phyloP scores from a whole-genome alignment of 1,140 invertebrate species.

The Pinna nobilis region DNA sequence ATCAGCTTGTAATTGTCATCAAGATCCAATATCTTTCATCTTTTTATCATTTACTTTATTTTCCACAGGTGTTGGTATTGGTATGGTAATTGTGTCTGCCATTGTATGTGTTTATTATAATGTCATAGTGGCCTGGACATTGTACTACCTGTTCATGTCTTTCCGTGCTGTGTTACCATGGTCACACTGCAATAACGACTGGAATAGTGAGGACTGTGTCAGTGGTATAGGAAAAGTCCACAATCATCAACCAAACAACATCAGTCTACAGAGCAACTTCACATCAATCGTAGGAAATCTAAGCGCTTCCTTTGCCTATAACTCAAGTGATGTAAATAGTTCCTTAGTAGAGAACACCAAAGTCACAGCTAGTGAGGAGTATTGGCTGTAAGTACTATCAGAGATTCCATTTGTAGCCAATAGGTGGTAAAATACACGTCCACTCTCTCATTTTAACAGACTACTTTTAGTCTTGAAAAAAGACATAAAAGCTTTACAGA shows the following conservation, averaged over 20 bases:
- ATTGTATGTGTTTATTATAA: conserved; percentile 99
- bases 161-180: conserved; percentile 91
- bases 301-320: no score
- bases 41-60: no score
- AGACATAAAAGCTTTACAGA: neutral
- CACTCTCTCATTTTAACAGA: neutral
- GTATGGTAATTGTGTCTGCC: conserved; percentile 89
- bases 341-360: conserved; percentile 5
- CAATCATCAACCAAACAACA: neutral
- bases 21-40: no score
- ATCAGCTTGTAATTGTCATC: no score
- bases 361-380: conserved; percentile 66
- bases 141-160: conserved; percentile 96
- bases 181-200: conserved; percentile 89
- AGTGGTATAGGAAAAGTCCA: conserved; percentile 36
- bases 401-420: no score
- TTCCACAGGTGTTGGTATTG: conserved; percentile 68
- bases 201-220: conserved; percentile 82
- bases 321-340: no score
- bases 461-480: neutral
- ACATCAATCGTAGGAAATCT: no score
- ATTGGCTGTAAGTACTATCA: conserved; percentile 65
- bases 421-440: no score
- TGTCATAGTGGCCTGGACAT: conserved; percentile 98
- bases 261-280: neutral